Percentiles rank a stretch among this genome's conserved stretches.
Evolutionary conservation across 2,113 vertebrate genomes (phyloP).

Genomic region (Spea multiplicata): DNA sequence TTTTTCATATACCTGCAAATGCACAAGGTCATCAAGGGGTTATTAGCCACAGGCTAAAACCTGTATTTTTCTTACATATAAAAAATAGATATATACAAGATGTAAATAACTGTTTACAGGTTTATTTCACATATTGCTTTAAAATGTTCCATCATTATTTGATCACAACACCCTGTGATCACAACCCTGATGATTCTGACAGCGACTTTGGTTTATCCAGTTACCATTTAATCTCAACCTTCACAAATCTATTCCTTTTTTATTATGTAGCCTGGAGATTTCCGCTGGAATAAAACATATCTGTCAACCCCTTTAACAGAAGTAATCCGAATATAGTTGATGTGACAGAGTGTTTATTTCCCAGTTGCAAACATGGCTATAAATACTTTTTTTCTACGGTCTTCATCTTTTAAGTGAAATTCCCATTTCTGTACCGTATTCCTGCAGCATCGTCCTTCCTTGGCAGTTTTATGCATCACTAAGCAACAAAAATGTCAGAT

Average conservation of each 20-base stretch:
- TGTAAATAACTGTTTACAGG: too few species aligned
- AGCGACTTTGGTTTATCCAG: too few species aligned
- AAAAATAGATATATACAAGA: too few species aligned
- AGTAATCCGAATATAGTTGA: background rate
- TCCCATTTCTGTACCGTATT: background rate
- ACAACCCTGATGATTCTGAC: too few species aligned
- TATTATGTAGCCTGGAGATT: background rate
- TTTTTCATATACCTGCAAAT: too few species aligned
- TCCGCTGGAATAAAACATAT: background rate
- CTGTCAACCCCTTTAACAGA: background rate
- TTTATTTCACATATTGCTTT: too few species aligned
- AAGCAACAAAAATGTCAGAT: slow-evolving; percentile 23
- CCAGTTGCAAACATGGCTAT: background rate
- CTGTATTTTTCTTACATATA: too few species aligned
- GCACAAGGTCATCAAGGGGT: too few species aligned
- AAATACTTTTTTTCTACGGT: background rate
- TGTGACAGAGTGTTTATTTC: background rate
- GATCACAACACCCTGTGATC: too few species aligned
- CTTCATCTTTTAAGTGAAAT: background rate
- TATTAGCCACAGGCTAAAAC: too few species aligned
- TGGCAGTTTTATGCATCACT: slow-evolving; percentile 4
- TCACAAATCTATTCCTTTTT: background rate
- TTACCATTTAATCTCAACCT: too few species aligned
- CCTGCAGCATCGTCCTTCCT: background rate
- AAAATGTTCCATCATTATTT: too few species aligned